Evolutionary conservation across 37 sponge, comb jelly and placozoan species (phyloP).

Genomic region (Geodia barretti): DNA sequence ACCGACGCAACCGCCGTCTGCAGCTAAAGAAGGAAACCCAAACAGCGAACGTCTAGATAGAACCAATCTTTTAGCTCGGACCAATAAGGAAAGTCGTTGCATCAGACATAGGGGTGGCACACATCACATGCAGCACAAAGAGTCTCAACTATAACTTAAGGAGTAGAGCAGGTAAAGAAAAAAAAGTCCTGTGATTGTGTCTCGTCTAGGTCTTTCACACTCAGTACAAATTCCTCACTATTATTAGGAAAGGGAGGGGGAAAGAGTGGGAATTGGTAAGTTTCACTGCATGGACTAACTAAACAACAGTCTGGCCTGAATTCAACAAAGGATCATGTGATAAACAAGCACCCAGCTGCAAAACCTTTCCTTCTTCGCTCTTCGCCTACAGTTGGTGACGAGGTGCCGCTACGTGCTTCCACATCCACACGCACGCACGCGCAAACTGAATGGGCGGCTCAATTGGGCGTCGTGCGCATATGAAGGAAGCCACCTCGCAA

Average conservation of each 20-base stretch:
- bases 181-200: no score
- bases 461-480: no score
- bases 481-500: conserved; percentile 38
- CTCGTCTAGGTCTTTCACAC: neutral
- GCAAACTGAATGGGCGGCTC: no score
- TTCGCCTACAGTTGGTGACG: conserved; percentile 6
- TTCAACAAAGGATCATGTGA: conserved; percentile 65
- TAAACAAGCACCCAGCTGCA: conserved; percentile 68
- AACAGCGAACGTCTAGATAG: neutral
- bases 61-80: neutral
- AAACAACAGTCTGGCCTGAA: conserved; percentile 27
- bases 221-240: neutral
- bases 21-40: conserved; percentile 40
- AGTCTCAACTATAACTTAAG: conserved; percentile 87
- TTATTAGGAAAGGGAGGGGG: neutral
- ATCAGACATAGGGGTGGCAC: conserved; percentile 45
- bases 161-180: no score
- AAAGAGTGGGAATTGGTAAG: no score
- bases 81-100: conserved; percentile 74
- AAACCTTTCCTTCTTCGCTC: conserved; percentile 50
- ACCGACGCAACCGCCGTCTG: conserved; percentile 68
- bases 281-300: neutral
- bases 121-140: conserved; percentile 83
- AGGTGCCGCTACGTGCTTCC: no score
- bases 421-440: no score